A percentile compares a stretch with the other conserved stretches of the same genome.
These are phyloP conservation scores for Lerema accius DNA, from an alignment of 1,140 invertebrate genomes.

Conservation along the genomic window DNA sequence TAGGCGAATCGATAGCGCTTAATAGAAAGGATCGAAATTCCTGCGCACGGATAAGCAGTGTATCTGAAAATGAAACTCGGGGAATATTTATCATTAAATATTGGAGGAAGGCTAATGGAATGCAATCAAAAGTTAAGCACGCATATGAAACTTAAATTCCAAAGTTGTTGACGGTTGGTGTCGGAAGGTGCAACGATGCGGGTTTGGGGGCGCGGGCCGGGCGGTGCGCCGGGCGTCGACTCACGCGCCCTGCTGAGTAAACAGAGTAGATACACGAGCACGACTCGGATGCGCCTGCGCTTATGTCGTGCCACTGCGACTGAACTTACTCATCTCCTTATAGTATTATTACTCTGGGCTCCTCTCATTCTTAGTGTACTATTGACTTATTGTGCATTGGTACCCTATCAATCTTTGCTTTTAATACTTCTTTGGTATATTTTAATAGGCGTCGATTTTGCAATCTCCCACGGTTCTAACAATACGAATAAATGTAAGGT, in stretches of 20 bases:
- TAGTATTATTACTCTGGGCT: no score
- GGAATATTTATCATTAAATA: slow-evolving; percentile 49
- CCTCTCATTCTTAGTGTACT: slow-evolving; percentile 6
- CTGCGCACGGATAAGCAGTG: background rate
- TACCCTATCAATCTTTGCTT: no score
- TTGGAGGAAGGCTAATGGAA: slow-evolving; percentile 54
- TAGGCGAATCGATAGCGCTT: slow-evolving; percentile 1
- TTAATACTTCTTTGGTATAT: no score
- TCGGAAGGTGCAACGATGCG: slow-evolving; percentile 44
- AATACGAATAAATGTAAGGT: no score
- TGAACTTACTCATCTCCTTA: no score
- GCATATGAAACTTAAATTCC: slow-evolving; percentile 69
- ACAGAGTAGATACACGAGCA: slow-evolving; percentile 64
- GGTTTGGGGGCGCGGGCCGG: slow-evolving; percentile 38
- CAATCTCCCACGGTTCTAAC: no score
- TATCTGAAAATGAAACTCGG: slow-evolving; percentile 36
- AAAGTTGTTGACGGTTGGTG: slow-evolving; percentile 55
- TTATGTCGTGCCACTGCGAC: slow-evolving; percentile 41
- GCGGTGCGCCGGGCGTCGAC: slow-evolving; percentile 39
- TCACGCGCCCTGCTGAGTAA: slow-evolving; percentile 67
- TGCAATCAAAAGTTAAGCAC: slow-evolving; percentile 65
- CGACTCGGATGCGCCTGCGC: slow-evolving; percentile 51
- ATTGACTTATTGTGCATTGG: no score
- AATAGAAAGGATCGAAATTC: slow-evolving; percentile 4
- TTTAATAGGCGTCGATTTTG: no score